Conservation (phyloP, 2,888 invertebrate species). For the Galeopsomyia nigrocyanea region DNA sequence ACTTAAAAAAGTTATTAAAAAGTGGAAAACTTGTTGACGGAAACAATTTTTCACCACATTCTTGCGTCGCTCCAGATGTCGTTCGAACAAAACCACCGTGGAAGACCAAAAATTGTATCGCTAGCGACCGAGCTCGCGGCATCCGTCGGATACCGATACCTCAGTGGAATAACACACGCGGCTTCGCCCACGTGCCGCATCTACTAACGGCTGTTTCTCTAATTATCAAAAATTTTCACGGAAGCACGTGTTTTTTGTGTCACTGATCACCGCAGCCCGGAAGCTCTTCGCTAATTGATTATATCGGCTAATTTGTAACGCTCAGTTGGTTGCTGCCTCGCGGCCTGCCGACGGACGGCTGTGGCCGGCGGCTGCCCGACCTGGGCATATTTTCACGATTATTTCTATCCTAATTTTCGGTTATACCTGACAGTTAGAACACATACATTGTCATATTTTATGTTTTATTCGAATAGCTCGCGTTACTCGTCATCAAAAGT, state of each 20-base stretch:
- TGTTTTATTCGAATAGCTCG: no score
- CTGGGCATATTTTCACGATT: no score
- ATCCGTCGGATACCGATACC: constrained; percentile 30
- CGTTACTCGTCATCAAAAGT: no score
- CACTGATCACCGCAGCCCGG: constrained; percentile 61
- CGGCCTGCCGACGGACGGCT: constrained; percentile 29
- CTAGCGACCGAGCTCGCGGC: background rate
- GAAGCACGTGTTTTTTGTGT: constrained; percentile 58
- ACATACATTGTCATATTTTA: no score
- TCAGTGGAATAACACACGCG: constrained; percentile 9
- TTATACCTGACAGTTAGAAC: no score
- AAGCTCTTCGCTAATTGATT: constrained; percentile 63
- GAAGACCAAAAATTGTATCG: background rate
- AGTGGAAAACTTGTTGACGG: no score
- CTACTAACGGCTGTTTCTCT: constrained; percentile 52
- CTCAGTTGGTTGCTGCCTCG: constrained; percentile 49
- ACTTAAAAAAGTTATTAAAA: no score
- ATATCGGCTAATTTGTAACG: constrained; percentile 65
- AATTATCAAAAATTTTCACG: constrained; percentile 64
- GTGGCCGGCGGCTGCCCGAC: constrained; percentile 27
- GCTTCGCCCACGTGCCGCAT: constrained; percentile 52
- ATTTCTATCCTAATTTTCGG: no score
- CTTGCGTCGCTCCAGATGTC: no score
- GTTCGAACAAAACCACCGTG: no score
- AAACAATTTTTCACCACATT: no score